Base-by-base conservation (phyloP, 2,113 vertebrate genomes). In the Hydropotes inermis region DNA sequence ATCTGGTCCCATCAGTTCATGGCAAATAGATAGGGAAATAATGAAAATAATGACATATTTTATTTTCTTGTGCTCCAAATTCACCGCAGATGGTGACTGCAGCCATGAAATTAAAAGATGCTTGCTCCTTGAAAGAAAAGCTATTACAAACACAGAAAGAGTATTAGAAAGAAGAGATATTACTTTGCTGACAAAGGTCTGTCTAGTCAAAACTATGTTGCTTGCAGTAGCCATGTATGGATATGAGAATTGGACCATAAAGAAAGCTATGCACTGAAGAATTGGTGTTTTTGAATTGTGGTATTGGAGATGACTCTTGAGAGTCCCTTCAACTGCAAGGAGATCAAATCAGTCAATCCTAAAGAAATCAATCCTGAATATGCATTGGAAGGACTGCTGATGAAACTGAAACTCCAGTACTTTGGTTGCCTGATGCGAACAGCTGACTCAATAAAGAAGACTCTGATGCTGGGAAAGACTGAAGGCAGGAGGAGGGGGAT, bases 161-260 rank as follows among this genome's bases (percentile, higher is more conserved):
- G 17, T 11, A 11, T 36, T 70, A 36, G 36, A 11, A 21, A 70
- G 4, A n/a, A 70, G 64, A 36, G n/a, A 70, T 9, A 70, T 70
- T 36, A 23, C 17, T 70, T 36, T 21, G 17, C 9, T 70, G n/a
- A 70, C 19, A 21, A 70, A 36, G 19, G 9, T 23, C 17, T 1
- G 0, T 70, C n/a, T 36, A 36, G 64, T 70, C 1, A 70, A 70
- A 23, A 5, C 64, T 70, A 23, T 36, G 9, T 9, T 70, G 5
- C 10, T 36, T 70, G n/a, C 64, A 70, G 10, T 70, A 36, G 64
- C n/a, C 19, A 23, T 70, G 64, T 11, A 70, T 70, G n/a, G 64
- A 70, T 21, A n/a, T 36, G 9, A 70, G n/a, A 70, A 36, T 23
- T 70, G 64, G 2, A 36, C n/a, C 9, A 12, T 12, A 21, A 36